A percentile compares a stretch with the other conserved stretches of the same genome.
phyloP scores from a whole-genome alignment of 1,140 invertebrate genomes.

The Drosophila takahashii region DNA sequence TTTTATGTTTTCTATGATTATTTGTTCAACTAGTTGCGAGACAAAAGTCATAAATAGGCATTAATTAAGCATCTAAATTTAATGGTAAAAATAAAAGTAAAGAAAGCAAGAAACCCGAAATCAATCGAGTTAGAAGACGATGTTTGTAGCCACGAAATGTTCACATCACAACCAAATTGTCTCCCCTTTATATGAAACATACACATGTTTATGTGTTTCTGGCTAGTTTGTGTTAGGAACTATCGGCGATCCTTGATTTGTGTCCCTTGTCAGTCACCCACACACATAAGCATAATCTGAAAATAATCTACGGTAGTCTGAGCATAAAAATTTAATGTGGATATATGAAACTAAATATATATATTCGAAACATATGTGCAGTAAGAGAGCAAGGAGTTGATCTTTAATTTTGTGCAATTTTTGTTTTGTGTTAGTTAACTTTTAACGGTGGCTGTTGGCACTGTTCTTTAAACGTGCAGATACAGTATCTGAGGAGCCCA shows the following conservation, averaged over 20 bases:
- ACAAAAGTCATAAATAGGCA: constrained; percentile 76
- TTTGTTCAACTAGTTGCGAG: constrained; percentile 70
- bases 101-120: constrained; percentile 30
- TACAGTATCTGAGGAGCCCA: constrained; percentile 40
- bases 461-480: constrained; percentile 21
- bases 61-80: constrained; percentile 59
- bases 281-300: constrained; percentile 61
- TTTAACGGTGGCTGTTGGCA: constrained; percentile 19
- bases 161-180: constrained; percentile 62
- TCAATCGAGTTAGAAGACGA: constrained; percentile 40
- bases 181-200: constrained; percentile 44
- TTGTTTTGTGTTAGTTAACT: constrained; percentile 28
- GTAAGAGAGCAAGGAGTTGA: constrained; percentile 21
- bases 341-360: constrained; percentile 45
- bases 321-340: constrained; percentile 71
- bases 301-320: constrained; percentile 78
- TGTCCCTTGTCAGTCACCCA: constrained; percentile 32
- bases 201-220: constrained; percentile 37
- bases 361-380: constrained; percentile 57
- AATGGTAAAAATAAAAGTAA: constrained; percentile 57
- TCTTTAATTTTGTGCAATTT: constrained; percentile 41
- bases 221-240: constrained; percentile 17
- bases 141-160: constrained; percentile 60
- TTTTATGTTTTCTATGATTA: constrained; percentile 58
- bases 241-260: constrained; percentile 9